Percentiles rank a stretch among this genome's conserved stretches.
These are phyloP conservation scores for Ciconia nigra DNA, from an alignment of 2,797 vertebrate genomes.

Conservation along the genomic window DNA sequence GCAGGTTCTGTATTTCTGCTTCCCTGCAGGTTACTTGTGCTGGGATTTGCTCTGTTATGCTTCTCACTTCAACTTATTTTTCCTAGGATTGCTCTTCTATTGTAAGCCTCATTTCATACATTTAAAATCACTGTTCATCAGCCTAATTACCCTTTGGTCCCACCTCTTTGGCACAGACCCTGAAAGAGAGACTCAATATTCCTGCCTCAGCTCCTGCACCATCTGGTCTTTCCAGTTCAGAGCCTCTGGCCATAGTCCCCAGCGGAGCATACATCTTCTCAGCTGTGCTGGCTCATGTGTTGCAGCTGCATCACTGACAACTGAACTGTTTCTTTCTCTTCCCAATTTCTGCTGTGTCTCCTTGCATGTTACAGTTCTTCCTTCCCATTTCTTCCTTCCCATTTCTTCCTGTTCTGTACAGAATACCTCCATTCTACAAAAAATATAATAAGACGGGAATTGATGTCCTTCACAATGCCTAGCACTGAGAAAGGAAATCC, in stretches of 20 bases:
- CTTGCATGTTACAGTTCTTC: not conserved
- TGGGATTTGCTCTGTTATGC: not conserved
- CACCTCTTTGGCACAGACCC: not conserved
- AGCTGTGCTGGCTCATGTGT: not conserved
- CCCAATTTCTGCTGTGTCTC: not conserved
- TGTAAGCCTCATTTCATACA: not conserved
- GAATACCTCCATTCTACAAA: not conserved
- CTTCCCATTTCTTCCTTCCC: not conserved
- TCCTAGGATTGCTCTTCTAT: not conserved
- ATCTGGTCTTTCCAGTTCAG: not conserved
- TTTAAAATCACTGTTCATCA: not conserved
- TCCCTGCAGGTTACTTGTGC: not conserved
- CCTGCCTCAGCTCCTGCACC: not conserved
- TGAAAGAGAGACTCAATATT: not conserved
- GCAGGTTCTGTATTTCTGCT: not conserved
- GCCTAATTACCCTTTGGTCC: not conserved
- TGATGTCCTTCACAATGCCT: not conserved
- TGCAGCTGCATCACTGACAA: not conserved
- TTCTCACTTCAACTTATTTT: not conserved
- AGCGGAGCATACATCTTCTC: not conserved
- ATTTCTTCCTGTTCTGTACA: not conserved
- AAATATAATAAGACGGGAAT: accelerated
- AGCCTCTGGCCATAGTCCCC: not conserved
- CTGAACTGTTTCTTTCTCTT: not conserved
- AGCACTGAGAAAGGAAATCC: not conserved